Evolutionary conservation across 2,113 vertebrate species (phyloP).

Genomic region (Delphinapterus leucas): DNA sequence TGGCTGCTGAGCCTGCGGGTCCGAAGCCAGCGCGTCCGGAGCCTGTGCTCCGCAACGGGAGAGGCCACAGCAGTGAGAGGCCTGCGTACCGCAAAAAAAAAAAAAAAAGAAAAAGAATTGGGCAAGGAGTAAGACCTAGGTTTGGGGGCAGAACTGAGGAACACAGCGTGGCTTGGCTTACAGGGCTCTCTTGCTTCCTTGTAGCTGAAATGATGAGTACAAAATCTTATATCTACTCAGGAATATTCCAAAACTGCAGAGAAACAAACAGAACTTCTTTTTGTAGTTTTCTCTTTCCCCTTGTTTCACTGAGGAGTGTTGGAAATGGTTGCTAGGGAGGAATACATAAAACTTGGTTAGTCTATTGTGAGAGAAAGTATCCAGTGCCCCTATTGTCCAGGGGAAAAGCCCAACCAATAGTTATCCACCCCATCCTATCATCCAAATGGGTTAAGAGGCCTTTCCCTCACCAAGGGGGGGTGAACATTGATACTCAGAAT

Average conservation of each 20-base stretch:
- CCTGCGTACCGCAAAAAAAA: too few relatives aligned
- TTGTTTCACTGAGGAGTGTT: not conserved
- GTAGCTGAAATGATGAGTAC: not conserved
- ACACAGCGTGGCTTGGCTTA: not conserved
- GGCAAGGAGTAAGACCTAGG: not conserved
- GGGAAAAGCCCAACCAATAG: not conserved
- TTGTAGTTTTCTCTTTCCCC: not conserved
- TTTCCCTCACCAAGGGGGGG: not conserved
- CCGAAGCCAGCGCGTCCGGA: too few relatives aligned
- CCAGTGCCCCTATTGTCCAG: not conserved
- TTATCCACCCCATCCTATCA: not conserved
- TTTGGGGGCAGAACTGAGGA: not conserved
- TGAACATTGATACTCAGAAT: not conserved
- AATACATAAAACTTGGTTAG: not conserved
- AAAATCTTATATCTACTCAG: not conserved
- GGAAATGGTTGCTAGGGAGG: not conserved
- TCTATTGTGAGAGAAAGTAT: not conserved
- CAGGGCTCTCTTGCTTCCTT: not conserved
- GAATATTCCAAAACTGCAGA: not conserved
- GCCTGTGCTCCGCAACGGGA: too few relatives aligned
- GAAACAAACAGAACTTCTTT: not conserved
- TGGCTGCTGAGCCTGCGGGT: too few relatives aligned
- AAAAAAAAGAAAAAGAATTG: not conserved
- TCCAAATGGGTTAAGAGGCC: not conserved
- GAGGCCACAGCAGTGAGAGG: too few relatives aligned